These are phyloP conservation scores for Gymnorhina tibicen DNA, from an alignment of 2,113 vertebrate genomes.

Conservation along the genomic window DNA sequence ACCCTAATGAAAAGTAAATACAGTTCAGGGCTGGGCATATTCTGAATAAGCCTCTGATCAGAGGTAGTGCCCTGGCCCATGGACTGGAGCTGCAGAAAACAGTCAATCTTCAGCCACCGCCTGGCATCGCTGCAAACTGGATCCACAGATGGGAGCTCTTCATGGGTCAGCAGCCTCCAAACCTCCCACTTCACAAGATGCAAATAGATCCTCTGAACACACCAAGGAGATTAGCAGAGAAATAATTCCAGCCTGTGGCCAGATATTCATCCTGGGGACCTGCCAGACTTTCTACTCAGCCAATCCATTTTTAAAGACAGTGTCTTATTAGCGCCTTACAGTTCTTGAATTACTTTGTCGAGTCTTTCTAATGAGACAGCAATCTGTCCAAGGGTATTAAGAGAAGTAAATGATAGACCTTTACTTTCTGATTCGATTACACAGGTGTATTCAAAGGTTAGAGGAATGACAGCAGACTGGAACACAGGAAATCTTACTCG, in stretches of 20 bases:
- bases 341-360: constrained; percentile 12
- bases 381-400: constrained; percentile 22
- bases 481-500: background rate
- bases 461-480: background rate
- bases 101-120: background rate
- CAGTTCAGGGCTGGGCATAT: background rate
- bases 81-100: background rate
- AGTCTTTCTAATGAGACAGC: constrained; percentile 41
- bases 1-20: background rate
- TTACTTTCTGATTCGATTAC: constrained; percentile 7
- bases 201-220: constrained; percentile 1
- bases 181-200: background rate
- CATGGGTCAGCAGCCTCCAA: constrained; percentile 7
- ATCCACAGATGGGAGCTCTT: background rate
- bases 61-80: background rate
- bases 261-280: constrained; percentile 18
- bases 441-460: constrained; percentile 23
- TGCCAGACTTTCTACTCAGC: constrained; percentile 24
- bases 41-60: background rate
- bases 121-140: background rate
- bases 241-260: constrained; percentile 31
- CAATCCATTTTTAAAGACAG: constrained; percentile 55
- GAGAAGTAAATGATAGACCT: constrained; percentile 20
- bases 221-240: constrained; percentile 1
- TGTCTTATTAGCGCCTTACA: constrained; percentile 9